Base-by-base conservation (phyloP, 2,797 vertebrate species). In the Diceros bicornis region DNA sequence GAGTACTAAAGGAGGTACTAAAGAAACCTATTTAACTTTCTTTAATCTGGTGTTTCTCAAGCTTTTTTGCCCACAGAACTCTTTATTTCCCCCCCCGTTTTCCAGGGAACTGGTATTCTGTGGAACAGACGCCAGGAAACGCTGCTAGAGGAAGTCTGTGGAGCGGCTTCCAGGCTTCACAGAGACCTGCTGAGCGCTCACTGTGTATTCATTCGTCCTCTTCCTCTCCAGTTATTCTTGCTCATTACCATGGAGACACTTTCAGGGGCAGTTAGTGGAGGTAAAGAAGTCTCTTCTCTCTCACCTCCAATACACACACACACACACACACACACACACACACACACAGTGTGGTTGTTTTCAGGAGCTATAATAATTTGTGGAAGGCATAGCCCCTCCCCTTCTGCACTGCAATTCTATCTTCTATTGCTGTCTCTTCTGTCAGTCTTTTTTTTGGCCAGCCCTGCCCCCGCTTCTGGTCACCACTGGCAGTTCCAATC, bases 241-340 rank as follows among this genome's bases (percentile, higher is more conserved):
- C 50, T 86, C 50, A 94, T 94, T 41, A 83, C 94, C 96, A 94
- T 44, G 78, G 96, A 93, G 86, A 96, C 10, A 41, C 81, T 66
- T 94, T 69, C 74, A 78, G 78, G 91, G 82, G 52, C 78, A 66
- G 71, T 59, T 75, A 78, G 41, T 81, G 79, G 69, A 81, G 69
- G 41, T 72, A 77, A 89, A 84, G 69, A 72, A 29, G 68, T 66
- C 74, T 81, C 61, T 79, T 47, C 20, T 64, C n/a, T 47, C 18
- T 37, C 34, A 4, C 27, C 27, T 72, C n/a, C 29, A 13, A 74
- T 14, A 34, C 47, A 69, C 52, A 69, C 85, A 37, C 50, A 21
- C 64, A 18, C 71, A n/a, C 52, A n/a, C 23, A 25, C 34, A 13
- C n/a, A 29, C 59, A 41, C 37, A 25, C 6, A 11, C 55, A 23